A percentile compares a stretch with the other conserved stretches of the same genome.
Evolutionary conservation across 2,888 invertebrate genomes (phyloP).

Genomic region (Pandemis heparana): DNA sequence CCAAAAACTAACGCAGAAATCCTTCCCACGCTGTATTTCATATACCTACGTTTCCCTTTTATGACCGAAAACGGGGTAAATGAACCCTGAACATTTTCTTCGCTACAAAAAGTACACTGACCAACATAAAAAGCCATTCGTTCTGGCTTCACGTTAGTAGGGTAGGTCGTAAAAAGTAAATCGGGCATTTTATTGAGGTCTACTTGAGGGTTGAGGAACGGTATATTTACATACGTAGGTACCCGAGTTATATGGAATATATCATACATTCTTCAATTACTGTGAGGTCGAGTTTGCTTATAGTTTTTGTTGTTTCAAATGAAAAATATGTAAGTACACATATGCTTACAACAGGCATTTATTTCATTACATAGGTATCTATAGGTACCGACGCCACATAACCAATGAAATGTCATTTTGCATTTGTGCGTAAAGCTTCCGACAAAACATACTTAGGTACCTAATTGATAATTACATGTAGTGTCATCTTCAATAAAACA

Average conservation of each 20-base stretch:
- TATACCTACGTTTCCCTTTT: constrained; percentile 32
- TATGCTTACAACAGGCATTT: neutral
- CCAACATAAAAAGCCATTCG: constrained; percentile 39
- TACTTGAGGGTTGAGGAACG: constrained; percentile 37
- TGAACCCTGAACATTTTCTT: constrained; percentile 40
- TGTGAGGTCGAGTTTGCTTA: neutral
- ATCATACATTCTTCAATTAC: neutral
- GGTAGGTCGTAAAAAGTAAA: constrained; percentile 42
- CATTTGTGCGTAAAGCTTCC: no score
- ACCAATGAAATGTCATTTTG: no score
- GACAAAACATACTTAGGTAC: no score
- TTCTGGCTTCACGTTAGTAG: constrained; percentile 39
- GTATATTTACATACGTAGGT: constrained; percentile 34
- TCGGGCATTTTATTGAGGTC: constrained; percentile 43
- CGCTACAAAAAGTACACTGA: constrained; percentile 40
- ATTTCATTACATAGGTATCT: no score
- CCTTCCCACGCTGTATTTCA: constrained; percentile 25
- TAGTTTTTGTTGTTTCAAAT: neutral
- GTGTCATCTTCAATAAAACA: no score
- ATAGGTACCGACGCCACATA: no score
- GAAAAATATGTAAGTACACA: neutral
- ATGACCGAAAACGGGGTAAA: constrained; percentile 35
- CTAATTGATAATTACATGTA: no score
- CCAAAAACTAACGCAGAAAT: constrained; percentile 13
- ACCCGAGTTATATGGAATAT: neutral